A percentile compares a stretch with the other conserved stretches of the same genome.
phyloP scores from a whole-genome alignment of 2,797 vertebrate species.

The Macropodus opercularis region DNA sequence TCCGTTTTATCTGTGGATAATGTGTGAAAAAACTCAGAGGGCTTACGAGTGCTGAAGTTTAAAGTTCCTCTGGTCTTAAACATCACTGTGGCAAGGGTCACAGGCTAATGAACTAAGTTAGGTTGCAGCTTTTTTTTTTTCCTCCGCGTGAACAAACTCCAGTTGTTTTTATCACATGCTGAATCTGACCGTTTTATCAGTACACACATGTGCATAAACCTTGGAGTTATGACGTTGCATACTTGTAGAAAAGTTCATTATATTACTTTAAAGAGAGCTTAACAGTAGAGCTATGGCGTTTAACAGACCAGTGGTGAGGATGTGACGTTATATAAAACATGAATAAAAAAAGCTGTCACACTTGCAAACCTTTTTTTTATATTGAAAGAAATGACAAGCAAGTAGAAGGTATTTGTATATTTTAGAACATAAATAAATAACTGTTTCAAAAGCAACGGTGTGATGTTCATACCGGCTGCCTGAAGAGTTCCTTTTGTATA shows the following conservation, averaged over 20 bases:
- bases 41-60: constrained; percentile 1
- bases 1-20: constrained; percentile 5
- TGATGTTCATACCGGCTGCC: no score
- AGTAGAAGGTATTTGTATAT: no score
- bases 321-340: no score
- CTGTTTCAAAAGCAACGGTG: no score
- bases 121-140: background rate
- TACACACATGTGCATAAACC: background rate
- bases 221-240: background rate
- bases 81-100: background rate
- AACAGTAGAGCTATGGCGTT: background rate
- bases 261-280: background rate
- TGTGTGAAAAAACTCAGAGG: background rate
- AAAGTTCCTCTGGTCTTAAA: background rate
- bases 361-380: no score
- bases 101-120: background rate
- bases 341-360: no score
- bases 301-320: background rate
- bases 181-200: constrained; percentile 19
- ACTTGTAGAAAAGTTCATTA: background rate
- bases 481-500: no score
- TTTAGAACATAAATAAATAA: no score
- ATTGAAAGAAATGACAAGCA: no score
- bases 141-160: background rate
- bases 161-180: constrained; percentile 3